phyloP scores from a whole-genome alignment of 2,797 vertebrate species.

The Tenualosa thibaudeaui region DNA sequence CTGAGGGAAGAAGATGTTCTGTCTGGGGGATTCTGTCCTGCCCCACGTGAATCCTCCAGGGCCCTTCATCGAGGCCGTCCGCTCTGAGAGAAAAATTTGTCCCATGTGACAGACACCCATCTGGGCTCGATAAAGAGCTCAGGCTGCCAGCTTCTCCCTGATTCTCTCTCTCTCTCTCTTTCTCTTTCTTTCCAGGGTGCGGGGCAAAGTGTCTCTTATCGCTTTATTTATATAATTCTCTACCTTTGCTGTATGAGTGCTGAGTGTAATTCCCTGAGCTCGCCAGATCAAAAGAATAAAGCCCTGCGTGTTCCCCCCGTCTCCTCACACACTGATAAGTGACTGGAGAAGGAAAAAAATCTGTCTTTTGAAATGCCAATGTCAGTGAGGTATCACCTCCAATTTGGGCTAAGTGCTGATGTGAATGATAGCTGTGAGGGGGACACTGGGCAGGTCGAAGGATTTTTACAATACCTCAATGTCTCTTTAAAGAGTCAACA shows the following conservation, averaged over 20 bases:
- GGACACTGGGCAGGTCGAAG: background rate
- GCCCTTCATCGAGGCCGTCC: constrained; percentile 32
- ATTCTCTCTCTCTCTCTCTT: background rate
- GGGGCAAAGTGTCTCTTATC: constrained; percentile 12
- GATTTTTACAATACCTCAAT: background rate
- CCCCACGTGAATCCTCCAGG: constrained; percentile 41
- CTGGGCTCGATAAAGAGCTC: constrained; percentile 41
- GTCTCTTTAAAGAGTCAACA: too few species aligned
- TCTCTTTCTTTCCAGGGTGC: background rate
- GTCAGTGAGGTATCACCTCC: constrained; percentile 30
- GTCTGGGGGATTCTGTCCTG: constrained; percentile 34
- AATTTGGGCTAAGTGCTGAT: constrained; percentile 38
- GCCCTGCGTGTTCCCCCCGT: constrained; percentile 44
- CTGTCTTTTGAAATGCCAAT: constrained; percentile 19
- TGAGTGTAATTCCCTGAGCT: constrained; percentile 46
- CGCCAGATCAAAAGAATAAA: constrained; percentile 44
- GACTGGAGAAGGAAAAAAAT: background rate
- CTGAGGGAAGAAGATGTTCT: constrained; percentile 34
- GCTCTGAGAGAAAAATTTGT: background rate
- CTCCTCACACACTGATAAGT: constrained; percentile 37
- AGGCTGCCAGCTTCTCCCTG: constrained; percentile 26
- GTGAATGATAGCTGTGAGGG: background rate
- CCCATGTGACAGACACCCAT: constrained; percentile 45
- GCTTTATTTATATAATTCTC: constrained; percentile 46
- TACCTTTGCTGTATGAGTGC: constrained; percentile 38